phyloP scores from a whole-genome alignment of 2,888 invertebrate genomes.

The Cryptocephalus primarius region DNA sequence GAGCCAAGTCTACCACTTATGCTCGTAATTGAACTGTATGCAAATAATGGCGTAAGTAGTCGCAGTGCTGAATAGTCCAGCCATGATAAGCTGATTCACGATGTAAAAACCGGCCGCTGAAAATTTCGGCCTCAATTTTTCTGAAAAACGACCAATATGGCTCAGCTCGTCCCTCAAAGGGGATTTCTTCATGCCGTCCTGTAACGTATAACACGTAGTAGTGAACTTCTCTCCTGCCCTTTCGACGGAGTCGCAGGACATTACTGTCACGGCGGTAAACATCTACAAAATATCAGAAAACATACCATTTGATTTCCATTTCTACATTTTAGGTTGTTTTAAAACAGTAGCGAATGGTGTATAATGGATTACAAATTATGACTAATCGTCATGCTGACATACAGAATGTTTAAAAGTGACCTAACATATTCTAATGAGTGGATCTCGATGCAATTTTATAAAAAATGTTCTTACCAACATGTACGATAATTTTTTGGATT shows the following conservation, averaged over 20 bases:
- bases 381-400: too few species aligned
- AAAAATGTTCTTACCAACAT: too few species aligned
- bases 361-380: too few species aligned
- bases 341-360: too few species aligned
- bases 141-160: not conserved
- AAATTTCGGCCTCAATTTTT: slow-evolving; percentile 1
- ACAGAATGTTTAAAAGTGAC: too few species aligned
- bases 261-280: slow-evolving; percentile 1
- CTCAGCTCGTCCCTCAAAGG: slow-evolving; percentile 5
- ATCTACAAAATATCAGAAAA: slow-evolving; percentile 4
- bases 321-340: too few species aligned
- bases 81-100: slow-evolving; percentile 1
- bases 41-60: slow-evolving; percentile 4
- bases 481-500: too few species aligned
- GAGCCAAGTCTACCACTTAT: not conserved
- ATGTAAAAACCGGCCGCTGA: slow-evolving; percentile 5
- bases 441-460: too few species aligned
- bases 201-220: slow-evolving; percentile 2
- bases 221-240: slow-evolving; percentile 6
- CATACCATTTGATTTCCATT: too few species aligned
- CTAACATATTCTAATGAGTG: too few species aligned
- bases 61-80: slow-evolving; percentile 1
- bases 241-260: slow-evolving; percentile 8
- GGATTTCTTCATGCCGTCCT: slow-evolving; percentile 4
- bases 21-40: slow-evolving; percentile 1